These are phyloP conservation scores for Philaenus spumarius DNA, from an alignment of 1,140 invertebrate species.

Conservation along the genomic window DNA sequence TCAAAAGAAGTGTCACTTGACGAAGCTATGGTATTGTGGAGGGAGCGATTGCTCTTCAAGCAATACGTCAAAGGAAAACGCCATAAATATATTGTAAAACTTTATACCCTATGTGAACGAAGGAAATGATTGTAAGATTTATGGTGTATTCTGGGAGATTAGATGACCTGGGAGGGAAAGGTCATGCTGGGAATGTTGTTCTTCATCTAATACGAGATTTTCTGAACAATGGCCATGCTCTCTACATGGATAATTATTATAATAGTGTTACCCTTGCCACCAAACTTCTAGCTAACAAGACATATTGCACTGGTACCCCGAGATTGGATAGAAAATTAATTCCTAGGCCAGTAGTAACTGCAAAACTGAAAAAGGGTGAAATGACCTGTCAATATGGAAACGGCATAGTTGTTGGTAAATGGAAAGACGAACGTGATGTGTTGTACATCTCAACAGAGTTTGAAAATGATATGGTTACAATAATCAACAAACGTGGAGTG, in stretches of 20 bases:
- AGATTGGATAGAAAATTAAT: neutral
- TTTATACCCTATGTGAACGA: neutral
- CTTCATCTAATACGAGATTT: neutral
- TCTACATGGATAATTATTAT: conserved; percentile 1
- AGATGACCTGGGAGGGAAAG: neutral
- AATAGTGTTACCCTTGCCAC: neutral
- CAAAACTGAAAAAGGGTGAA: conserved; percentile 1
- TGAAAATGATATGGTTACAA: conserved; percentile 4
- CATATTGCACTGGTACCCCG: neutral
- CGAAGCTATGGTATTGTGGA: neutral
- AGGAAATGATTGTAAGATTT: neutral
- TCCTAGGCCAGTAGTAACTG: neutral
- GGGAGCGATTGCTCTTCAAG: neutral
- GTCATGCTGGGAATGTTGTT: neutral
- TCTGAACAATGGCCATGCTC: neutral
- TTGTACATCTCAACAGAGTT: conserved; percentile 9
- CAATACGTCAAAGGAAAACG: neutral
- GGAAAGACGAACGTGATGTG: conserved; percentile 1
- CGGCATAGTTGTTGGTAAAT: neutral
- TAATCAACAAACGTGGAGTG: conserved; percentile 22
- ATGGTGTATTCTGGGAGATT: neutral
- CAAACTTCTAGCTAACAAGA: neutral
- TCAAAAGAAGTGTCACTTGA: neutral
- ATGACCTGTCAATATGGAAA: neutral
- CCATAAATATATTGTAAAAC: neutral